phyloP scores from a whole-genome alignment of 2,888 invertebrate genomes.

The Caprella mutica region DNA sequence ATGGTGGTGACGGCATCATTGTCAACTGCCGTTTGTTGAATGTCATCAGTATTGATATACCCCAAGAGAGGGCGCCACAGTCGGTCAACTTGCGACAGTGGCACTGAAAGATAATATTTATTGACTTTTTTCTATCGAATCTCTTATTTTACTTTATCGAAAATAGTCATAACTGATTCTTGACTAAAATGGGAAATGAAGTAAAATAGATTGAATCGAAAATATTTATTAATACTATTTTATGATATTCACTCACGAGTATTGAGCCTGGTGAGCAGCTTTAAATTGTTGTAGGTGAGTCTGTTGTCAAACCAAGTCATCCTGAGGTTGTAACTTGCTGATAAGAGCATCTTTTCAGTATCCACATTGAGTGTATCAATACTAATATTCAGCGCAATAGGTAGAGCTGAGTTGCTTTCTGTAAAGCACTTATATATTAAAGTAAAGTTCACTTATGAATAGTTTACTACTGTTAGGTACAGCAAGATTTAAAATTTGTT shows the following conservation, averaged over 20 bases:
- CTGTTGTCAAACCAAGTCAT: constrained; percentile 26
- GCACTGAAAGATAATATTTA: constrained; percentile 7
- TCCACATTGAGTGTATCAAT: constrained; percentile 17
- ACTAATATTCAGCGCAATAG: constrained; percentile 14
- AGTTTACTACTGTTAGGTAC: not conserved
- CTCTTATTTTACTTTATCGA: too few species aligned
- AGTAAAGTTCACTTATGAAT: not conserved
- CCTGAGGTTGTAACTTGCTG: constrained; percentile 17
- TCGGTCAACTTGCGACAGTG: constrained; percentile 12
- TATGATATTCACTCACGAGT: constrained; percentile 12
- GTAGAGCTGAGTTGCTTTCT: constrained; percentile 12
- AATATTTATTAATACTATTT: too few species aligned
- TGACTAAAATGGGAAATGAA: too few species aligned
- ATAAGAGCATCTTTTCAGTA: constrained; percentile 20
- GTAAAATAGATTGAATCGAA: too few species aligned
- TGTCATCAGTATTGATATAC: constrained; percentile 28
- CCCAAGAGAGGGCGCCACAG: constrained; percentile 20
- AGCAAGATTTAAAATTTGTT: not conserved
- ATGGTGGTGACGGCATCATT: constrained; percentile 22
- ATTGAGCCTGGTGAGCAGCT: constrained; percentile 20
- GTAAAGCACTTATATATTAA: not conserved
- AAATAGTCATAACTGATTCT: too few species aligned
- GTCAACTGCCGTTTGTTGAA: constrained; percentile 23
- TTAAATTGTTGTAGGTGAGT: constrained; percentile 28
- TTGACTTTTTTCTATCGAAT: too few species aligned